Base-by-base conservation (phyloP, 2,113 vertebrate genomes). In the Nestor notabilis region DNA sequence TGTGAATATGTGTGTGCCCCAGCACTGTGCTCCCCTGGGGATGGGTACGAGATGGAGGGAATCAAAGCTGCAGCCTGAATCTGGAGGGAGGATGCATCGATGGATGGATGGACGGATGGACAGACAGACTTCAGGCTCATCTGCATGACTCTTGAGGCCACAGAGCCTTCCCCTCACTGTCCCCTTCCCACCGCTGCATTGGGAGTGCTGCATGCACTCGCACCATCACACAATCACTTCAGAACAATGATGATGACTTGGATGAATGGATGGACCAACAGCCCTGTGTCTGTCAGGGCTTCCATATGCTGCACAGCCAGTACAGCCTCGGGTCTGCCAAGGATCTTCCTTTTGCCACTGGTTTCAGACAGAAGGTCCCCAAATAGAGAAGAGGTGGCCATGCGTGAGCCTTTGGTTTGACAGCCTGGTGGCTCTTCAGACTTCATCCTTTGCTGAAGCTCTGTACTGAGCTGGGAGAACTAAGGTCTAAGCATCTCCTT, bases 391-490 rank as follows among this genome's bases (percentile, higher is more conserved):
- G 7, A 76, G 39, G 41, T 68, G 55, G 24, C 72, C 55, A 50
- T 0, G 5, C 35, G 12, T 4, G 13, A 75, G 17, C 61, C 79
- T 91, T 76, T 35, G 19, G 29, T 49, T 53, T 74, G 58, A 50
- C 35, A 85, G 52, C 25, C 24, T 71, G 44, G 63, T 91, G 63
- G 37, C 53, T 83, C 63, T 52, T 33, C 28, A 41, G 46, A n/a
- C 8, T 86, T 68, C 83, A 81, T 80, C 39, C 75, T 90, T 63
- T 58, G 53, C n/a, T 90, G 66, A 65, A 93, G 70, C 33, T 68
- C 25, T 82, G 19, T 50, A 21, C 29, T 9, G 50, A 91, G 29
- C 33, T 76, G 33, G 61, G 83, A 92, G 63, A 91, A 44, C 24
- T 33, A 74, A 93, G 74, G 35, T 68, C 87, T 35, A 35, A 69